Conservation (phyloP, 2,797 vertebrate genomes). For the Anguilla pacifica region DNA sequence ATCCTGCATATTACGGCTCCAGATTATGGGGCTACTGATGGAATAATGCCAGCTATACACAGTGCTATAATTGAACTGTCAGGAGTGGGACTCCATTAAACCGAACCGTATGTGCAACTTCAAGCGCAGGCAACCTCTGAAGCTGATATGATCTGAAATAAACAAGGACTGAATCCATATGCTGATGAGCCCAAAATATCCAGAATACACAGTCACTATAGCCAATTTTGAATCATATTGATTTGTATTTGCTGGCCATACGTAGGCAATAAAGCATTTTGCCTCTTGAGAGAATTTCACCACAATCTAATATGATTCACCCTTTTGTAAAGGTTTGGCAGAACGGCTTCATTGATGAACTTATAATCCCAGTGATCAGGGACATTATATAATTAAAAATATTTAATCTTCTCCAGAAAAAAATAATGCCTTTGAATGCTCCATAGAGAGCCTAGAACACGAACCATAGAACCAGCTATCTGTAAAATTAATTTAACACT, state of each 20-base stretch:
- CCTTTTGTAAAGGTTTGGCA: neutral
- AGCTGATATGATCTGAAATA: slow-evolving; percentile 12
- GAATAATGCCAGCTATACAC: slow-evolving; percentile 35
- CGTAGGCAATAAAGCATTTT: neutral
- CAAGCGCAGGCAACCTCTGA: slow-evolving; percentile 9
- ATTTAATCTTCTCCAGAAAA: slow-evolving; percentile 19
- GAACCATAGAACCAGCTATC: slow-evolving; percentile 18
- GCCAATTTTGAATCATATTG: slow-evolving; percentile 4
- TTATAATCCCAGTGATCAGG: slow-evolving; percentile 12
- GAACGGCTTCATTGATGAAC: slow-evolving; percentile 4
- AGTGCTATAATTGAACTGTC: slow-evolving; percentile 58
- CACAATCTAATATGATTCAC: neutral
- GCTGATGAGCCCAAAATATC: slow-evolving; percentile 9
- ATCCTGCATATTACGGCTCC: slow-evolving; percentile 46
- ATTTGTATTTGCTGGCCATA: neutral
- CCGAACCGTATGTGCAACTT: slow-evolving; percentile 16
- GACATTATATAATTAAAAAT: slow-evolving; percentile 6
- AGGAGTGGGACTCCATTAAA: slow-evolving; percentile 44
- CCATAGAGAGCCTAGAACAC: slow-evolving; percentile 7
- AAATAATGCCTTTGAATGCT: slow-evolving; percentile 14
- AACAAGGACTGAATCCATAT: slow-evolving; percentile 25
- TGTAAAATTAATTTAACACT: slow-evolving; percentile 33
- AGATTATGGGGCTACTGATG: slow-evolving; percentile 43
- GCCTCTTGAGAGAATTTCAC: neutral
- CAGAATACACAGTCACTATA: slow-evolving; percentile 18